These are phyloP conservation scores for Neelides sp. DNA, from an alignment of 1,140 invertebrate genomes.

Conservation along the genomic window DNA sequence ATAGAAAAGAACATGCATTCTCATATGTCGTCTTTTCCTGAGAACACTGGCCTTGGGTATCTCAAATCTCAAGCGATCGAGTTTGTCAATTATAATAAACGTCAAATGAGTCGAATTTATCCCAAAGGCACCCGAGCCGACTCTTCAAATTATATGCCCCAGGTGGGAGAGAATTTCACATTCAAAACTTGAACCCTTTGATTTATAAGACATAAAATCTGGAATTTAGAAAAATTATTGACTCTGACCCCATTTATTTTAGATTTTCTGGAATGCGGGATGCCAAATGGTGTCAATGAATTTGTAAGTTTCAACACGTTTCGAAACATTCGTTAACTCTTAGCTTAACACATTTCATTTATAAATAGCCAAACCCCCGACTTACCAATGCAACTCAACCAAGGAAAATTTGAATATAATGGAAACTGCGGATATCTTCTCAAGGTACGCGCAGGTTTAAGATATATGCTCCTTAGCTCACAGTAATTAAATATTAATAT, in stretches of 20 bases:
- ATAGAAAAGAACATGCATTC: slow-evolving; percentile 86
- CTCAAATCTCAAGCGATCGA: slow-evolving; percentile 92
- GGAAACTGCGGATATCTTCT: slow-evolving; percentile 90
- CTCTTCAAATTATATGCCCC: slow-evolving; percentile 99
- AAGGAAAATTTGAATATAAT: slow-evolving; percentile 99
- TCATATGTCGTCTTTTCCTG: slow-evolving; percentile 98
- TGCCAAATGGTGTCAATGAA: slow-evolving; percentile 98
- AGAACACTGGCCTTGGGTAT: slow-evolving; percentile 86
- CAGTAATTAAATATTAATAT: no score
- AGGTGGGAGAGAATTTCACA: slow-evolving; percentile 47
- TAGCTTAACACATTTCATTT: slow-evolving; percentile 44
- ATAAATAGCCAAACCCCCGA: slow-evolving; percentile 88
- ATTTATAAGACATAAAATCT: neutral
- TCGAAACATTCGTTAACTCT: slow-evolving; percentile 7
- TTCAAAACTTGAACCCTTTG: neutral
- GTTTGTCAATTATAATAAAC: slow-evolving; percentile 99
- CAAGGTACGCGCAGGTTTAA: no score
- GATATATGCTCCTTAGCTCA: no score
- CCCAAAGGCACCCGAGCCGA: slow-evolving; percentile 96
- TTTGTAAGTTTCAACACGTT: slow-evolving; percentile 42
- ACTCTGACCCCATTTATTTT: no score
- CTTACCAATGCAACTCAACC: slow-evolving; percentile 98
- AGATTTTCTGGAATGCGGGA: slow-evolving; percentile 85
- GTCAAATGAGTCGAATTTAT: slow-evolving; percentile 97
- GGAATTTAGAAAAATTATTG: no score